These are phyloP conservation scores for Drymonia ruficornis DNA, from an alignment of 2,888 invertebrate genomes.

Conservation along the genomic window DNA sequence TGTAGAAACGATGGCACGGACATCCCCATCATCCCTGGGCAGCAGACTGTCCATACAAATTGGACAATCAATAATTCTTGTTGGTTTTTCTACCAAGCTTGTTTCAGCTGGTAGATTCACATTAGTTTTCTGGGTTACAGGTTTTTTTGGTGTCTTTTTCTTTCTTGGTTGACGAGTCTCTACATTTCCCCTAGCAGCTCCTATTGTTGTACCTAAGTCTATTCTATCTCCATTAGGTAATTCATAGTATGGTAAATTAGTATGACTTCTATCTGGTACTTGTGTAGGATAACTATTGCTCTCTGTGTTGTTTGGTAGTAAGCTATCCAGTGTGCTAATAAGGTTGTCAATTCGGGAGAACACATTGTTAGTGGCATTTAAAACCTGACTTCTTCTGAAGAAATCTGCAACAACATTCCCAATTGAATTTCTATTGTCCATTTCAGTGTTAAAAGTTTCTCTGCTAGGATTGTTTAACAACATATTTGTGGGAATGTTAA, in stretches of 20 bases:
- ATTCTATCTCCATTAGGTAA: no score
- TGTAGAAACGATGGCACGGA: slow-evolving; percentile 52
- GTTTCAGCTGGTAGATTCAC: not conserved
- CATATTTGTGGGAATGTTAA: no score
- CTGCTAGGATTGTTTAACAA: not conserved
- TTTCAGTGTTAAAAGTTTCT: not conserved
- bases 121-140: not conserved
- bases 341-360: not conserved
- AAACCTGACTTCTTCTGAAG: not conserved
- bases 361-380: not conserved
- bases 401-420: not conserved
- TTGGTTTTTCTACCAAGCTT: not conserved
- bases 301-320: not conserved
- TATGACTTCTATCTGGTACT: not conserved
- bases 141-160: slow-evolving; percentile 6
- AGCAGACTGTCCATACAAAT: slow-evolving; percentile 62
- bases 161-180: not conserved
- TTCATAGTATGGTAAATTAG: not conserved
- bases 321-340: not conserved
- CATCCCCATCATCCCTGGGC: no score
- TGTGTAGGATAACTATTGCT: not conserved
- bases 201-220: no score
- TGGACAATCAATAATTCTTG: slow-evolving; percentile 50
- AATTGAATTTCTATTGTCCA: not conserved
- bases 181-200: not conserved